Conservation (phyloP, 2,113 vertebrate genomes). For the Vidua chalybeata region DNA sequence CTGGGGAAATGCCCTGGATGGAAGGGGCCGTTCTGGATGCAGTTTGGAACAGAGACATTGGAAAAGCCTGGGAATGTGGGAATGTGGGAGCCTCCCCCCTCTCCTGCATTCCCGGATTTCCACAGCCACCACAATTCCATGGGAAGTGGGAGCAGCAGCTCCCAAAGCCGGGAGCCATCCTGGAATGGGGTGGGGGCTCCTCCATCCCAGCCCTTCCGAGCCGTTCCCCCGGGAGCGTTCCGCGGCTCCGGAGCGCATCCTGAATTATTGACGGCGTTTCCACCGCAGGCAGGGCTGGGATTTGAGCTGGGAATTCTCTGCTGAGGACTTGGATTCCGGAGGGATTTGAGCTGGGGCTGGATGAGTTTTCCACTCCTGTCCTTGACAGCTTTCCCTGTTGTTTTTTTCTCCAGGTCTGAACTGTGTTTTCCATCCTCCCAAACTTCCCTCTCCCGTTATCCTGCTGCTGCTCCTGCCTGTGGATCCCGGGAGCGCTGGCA, state of each 20-base stretch:
- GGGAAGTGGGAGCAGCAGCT: background rate
- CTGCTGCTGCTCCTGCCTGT: accelerated
- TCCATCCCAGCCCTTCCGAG: accelerated
- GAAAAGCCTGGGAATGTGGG: background rate
- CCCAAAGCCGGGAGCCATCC: background rate
- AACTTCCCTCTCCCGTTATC: background rate
- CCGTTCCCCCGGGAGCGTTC: background rate
- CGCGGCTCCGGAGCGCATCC: background rate
- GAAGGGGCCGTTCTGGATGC: background rate
- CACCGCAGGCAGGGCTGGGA: conserved; percentile 10
- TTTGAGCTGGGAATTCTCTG: conserved; percentile 20
- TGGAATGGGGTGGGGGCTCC: accelerated
- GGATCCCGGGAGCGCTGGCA: background rate
- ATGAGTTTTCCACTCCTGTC: background rate
- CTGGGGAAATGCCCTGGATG: background rate
- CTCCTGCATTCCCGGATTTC: background rate
- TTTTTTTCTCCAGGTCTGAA: background rate
- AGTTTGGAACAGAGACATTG: background rate
- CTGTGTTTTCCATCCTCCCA: background rate
- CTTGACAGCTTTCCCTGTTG: background rate
- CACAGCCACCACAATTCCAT: accelerated
- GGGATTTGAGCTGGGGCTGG: background rate
- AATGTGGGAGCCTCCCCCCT: background rate
- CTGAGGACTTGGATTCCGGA: background rate
- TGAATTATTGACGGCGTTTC: conserved; percentile 45